Conservation (phyloP, 2,888 invertebrate species). For the Leptinotarsa juncta region DNA sequence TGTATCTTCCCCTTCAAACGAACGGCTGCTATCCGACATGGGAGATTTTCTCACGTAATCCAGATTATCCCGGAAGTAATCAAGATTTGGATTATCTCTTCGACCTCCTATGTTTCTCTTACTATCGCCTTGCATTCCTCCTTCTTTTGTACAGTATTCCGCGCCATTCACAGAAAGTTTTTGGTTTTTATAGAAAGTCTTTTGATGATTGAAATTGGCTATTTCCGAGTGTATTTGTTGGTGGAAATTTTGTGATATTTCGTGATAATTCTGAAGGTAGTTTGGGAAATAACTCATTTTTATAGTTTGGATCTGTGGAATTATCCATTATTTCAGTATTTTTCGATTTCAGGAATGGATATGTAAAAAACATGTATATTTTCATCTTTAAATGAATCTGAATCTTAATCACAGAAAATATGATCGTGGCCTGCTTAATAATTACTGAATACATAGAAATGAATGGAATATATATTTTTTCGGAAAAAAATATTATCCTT, state of each 20-base stretch:
- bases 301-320: not conserved
- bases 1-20: slow-evolving; percentile 22
- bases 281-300: slow-evolving; percentile 40
- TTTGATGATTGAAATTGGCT: slow-evolving; percentile 12
- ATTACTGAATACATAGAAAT: no score
- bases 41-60: slow-evolving; percentile 31
- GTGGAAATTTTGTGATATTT: slow-evolving; percentile 23
- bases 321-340: not conserved
- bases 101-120: slow-evolving; percentile 2
- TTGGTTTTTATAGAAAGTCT: slow-evolving; percentile 18
- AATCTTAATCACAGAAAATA: no score
- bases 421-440: no score
- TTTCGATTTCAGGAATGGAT: not conserved
- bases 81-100: slow-evolving; percentile 19
- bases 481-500: no score
- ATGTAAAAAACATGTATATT: not conserved
- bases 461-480: no score
- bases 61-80: slow-evolving; percentile 24
- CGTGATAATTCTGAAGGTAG: slow-evolving; percentile 35
- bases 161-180: not conserved
- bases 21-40: slow-evolving; percentile 34
- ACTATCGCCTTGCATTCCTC: not conserved
- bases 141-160: slow-evolving; percentile 5
- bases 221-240: slow-evolving; percentile 13
- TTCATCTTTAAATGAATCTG: no score